Evolutionary conservation across 2,113 vertebrate genomes (phyloP).

Genomic region (Aegithalos caudatus): DNA sequence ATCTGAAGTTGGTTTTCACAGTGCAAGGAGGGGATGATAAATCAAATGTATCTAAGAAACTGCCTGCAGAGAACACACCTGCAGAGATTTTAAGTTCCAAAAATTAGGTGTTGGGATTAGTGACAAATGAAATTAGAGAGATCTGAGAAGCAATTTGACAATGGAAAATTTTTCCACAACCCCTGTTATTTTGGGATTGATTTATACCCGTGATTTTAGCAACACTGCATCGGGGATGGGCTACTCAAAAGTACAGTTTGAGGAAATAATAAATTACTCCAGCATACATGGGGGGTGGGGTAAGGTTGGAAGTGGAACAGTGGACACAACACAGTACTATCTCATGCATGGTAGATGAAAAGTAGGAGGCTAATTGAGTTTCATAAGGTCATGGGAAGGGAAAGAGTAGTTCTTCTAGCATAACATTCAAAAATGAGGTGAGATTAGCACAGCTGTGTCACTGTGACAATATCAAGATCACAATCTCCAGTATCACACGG

Average conservation of each 20-base stretch:
- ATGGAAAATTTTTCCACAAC: neutral
- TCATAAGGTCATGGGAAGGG: slow-evolving; percentile 72
- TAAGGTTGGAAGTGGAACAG: neutral
- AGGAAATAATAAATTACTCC: slow-evolving; percentile 22
- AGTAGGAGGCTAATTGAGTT: slow-evolving; percentile 59
- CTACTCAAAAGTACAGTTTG: neutral
- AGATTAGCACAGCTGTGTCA: neutral
- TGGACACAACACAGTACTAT: neutral
- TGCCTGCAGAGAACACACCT: slow-evolving; percentile 40
- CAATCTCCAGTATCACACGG: neutral
- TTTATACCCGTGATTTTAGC: neutral
- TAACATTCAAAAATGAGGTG: slow-evolving; percentile 17
- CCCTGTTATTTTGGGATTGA: neutral
- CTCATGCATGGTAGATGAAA: slow-evolving; percentile 31
- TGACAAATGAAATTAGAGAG: neutral
- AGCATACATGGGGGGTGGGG: neutral
- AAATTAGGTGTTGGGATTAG: neutral
- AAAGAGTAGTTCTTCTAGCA: neutral
- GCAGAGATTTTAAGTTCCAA: slow-evolving; percentile 1
- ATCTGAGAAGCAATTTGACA: neutral
- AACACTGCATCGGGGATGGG: neutral
- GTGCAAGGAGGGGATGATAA: neutral
- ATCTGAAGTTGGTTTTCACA: neutral
- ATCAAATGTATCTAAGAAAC: neutral
- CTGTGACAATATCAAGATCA: neutral